Evolutionary conservation across 2,888 invertebrate species (phyloP), one percentile per base, ranked within the genome.

Genomic region (Andrena chrysosceles): DNA sequence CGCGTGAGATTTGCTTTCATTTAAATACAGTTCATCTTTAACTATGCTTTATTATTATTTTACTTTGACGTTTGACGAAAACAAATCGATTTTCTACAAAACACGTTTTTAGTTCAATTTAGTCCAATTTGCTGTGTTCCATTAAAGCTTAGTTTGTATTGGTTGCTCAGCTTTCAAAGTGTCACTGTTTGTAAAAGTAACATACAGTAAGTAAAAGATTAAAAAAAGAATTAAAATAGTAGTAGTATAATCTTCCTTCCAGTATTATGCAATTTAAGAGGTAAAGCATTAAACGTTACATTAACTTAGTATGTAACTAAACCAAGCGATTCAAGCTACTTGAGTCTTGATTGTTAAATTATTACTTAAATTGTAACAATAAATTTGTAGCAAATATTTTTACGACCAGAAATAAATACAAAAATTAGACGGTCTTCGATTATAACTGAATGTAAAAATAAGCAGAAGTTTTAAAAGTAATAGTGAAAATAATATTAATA

Each of bases 1-100:
- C 10, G 49, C 76, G 54, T 42, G 49, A 59, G 8, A 56, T 64
- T 68, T 33, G 2, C 8, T 56, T 78, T 13, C 4, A 60, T 23
- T 13, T 1, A 60, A n/a, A 2, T 60, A 2, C 16, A 20, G 7
- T 42, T 23, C 42, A 20, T 48, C 16, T 52, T 48, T 31, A 16
- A 49, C 23, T 26, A 2, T 20, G 48, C 23, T 16, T 48, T 63
- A 8, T 20, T 26, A 29, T 60, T 33, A 6, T 60, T 23, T 33
- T 4, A 8, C 26, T 8, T 52, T n/a, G 35, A 31, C 35, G 23
- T 13, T 16, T n/a, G 33, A 7, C 16, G 26, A 16, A 8, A 23
- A 59, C 0, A 26, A 10, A 23, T 26, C 20, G 4, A 52, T 10
- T 62, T 74, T 31, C 2, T 13, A 5, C 8, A 13, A 10, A 71